A percentile compares a stretch with the other conserved stretches of the same genome.
These are phyloP conservation scores for Oceanodroma leucorhoa DNA, from an alignment of 2,797 vertebrate species.

Conservation along the genomic window DNA sequence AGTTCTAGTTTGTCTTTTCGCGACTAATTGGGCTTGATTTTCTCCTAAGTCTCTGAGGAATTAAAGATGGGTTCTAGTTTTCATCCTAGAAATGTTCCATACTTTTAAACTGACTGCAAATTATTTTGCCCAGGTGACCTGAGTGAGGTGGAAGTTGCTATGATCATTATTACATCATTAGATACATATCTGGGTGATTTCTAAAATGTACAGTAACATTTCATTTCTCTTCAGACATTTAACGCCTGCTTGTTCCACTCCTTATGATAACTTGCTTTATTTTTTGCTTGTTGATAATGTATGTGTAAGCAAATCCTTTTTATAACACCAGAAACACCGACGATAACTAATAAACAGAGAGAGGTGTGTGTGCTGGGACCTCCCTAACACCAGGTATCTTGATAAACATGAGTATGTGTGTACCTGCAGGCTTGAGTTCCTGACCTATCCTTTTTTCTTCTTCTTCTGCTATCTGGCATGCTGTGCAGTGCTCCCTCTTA, in stretches of 20 bases:
- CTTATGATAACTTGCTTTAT: background rate
- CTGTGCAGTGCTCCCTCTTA: slow-evolving; percentile 68
- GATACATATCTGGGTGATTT: background rate
- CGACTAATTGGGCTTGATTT: background rate
- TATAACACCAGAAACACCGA: background rate
- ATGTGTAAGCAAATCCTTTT: background rate
- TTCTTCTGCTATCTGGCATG: slow-evolving; percentile 62
- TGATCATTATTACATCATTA: background rate
- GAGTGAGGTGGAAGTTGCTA: background rate
- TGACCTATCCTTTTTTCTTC: slow-evolving; percentile 65
- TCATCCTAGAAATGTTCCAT: background rate
- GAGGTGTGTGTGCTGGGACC: background rate
- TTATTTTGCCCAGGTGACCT: background rate
- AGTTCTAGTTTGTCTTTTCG: background rate
- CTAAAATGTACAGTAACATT: background rate
- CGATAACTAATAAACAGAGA: background rate
- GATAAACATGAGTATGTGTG: slow-evolving; percentile 8
- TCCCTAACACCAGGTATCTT: background rate
- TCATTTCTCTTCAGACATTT: background rate
- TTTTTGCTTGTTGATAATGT: background rate
- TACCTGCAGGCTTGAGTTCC: slow-evolving; percentile 27
- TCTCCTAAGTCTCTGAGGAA: background rate
- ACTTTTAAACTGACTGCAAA: background rate
- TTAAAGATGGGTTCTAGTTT: background rate
- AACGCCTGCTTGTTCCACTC: background rate